Evolutionary conservation across 1,140 invertebrate genomes (phyloP), one percentile per base, ranked within the genome.

Genomic region (Drosophila ogumai): DNA sequence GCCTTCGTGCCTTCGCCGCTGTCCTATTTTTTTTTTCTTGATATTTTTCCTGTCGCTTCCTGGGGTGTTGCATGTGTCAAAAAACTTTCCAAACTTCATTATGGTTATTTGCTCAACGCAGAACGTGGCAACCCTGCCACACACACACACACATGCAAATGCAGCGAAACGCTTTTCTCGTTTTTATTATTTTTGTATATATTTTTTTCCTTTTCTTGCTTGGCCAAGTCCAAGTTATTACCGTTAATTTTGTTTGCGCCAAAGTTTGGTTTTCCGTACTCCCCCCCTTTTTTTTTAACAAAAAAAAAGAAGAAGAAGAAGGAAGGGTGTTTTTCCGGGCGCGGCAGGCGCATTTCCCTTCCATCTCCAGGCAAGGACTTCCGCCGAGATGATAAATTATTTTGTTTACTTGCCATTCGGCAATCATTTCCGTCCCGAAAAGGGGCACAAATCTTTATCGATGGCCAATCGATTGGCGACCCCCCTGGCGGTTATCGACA

Each of bases 61-160:
- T 64, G 65, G 56, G 81, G 77, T 81, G 73, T 85, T 79, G 81
- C 81, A 85, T 85, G 81, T 85, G 81, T 85, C 81, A 77, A 85
- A 65, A 85, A 85, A 85, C 82, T 85, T 85, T 81, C 68, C 82
- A 85, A 85, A 85, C 82, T 85, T 85, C 82, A 85, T 85, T 85
- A 85, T 61, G 68, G 72, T 81, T 84, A 84, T 84, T 84, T 85
- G 81, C 55, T 67, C 56, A 66, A 66, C 80, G 68, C 60, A 54
- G 38, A 59, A 79, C 60, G 75, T 75, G 77, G 69, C 59, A 67
- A 74, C 68, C 47, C 60, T 44, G 59, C 32, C 58, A 38, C 63
- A 50, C 59, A 40, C 47, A 56, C 63, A 77, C 71, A 67, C 73
- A 65, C 57, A 84, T 85, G 81, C 74, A 85, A 85, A 85, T 85